These are phyloP conservation scores for Neosilurus mollespiculum DNA, from an alignment of 2,797 vertebrate species.

Conservation along the genomic window DNA sequence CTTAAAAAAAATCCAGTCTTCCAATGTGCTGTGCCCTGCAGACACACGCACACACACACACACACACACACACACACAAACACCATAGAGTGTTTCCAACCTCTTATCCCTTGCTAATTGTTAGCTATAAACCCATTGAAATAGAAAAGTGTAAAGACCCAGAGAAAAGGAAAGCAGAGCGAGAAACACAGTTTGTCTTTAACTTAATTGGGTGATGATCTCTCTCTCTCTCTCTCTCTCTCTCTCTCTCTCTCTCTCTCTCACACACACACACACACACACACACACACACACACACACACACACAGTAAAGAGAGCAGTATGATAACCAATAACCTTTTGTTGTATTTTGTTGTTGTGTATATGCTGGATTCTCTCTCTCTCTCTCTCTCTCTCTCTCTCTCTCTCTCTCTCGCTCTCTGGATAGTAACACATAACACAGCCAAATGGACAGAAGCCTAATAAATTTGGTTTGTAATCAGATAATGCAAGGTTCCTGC, in stretches of 20 bases:
- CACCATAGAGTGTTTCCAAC: slow-evolving; percentile 29
- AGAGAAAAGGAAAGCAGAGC: slow-evolving; percentile 26
- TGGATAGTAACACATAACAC: background rate
- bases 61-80: slow-evolving; percentile 5
- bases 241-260: slow-evolving; percentile 1
- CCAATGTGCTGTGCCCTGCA: background rate
- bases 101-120: slow-evolving; percentile 45
- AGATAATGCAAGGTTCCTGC: background rate
- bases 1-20: slow-evolving; percentile 42
- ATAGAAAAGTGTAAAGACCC: slow-evolving; percentile 45
- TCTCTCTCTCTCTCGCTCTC: too few species aligned
- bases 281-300: slow-evolving; percentile 17
- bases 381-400: too few species aligned
- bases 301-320: slow-evolving; percentile 38
- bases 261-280: slow-evolving; percentile 19
- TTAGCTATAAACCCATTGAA: slow-evolving; percentile 51
- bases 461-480: background rate
- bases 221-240: too few species aligned
- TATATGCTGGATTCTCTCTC: slow-evolving; percentile 23
- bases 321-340: slow-evolving; percentile 50
- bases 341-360: slow-evolving; percentile 28
- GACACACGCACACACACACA: background rate
- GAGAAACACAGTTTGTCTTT: slow-evolving; percentile 63
- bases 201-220: slow-evolving; percentile 57
- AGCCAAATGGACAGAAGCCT: background rate